Evolutionary conservation across 2,888 invertebrate genomes (phyloP).

Genomic region (Tipula unca): DNA sequence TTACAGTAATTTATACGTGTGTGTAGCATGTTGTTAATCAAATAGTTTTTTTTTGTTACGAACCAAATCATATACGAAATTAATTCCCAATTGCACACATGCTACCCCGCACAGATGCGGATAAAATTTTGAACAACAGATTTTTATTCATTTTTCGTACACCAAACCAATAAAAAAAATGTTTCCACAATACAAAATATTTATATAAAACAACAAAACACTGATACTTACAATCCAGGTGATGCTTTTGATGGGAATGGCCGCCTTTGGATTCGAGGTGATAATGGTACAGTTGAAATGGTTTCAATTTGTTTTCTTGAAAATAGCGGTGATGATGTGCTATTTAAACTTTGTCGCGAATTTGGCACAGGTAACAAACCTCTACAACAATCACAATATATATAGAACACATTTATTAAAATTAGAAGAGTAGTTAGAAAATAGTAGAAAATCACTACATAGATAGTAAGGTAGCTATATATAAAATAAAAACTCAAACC

Average conservation of each 20-base stretch:
- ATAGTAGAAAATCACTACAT: not conserved
- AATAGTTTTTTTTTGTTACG: not conserved
- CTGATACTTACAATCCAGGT: slow-evolving; percentile 33
- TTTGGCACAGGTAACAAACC: slow-evolving; percentile 22
- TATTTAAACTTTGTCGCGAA: slow-evolving; percentile 29
- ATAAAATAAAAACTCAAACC: slow-evolving; percentile 20
- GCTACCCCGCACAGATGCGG: slow-evolving; percentile 19
- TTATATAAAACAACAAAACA: not conserved
- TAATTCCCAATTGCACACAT: slow-evolving; percentile 21
- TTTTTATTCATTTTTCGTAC: not conserved
- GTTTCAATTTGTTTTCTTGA: slow-evolving; percentile 29
- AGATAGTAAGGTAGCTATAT: not conserved
- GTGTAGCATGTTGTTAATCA: not conserved
- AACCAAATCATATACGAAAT: not conserved
- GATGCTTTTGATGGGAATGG: slow-evolving; percentile 32
- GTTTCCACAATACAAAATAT: not conserved
- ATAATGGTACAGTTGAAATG: slow-evolving; percentile 28
- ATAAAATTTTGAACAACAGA: not conserved
- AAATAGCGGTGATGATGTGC: slow-evolving; percentile 30
- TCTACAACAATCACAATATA: slow-evolving; percentile 21
- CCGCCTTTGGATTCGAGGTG: slow-evolving; percentile 32
- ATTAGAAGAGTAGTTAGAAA: not conserved
- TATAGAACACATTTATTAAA: not conserved
- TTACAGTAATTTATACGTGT: not conserved
- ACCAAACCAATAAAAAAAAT: slow-evolving; percentile 2